Evolutionary conservation across 2,113 vertebrate species (phyloP).

Genomic region (Labrus mixtus): DNA sequence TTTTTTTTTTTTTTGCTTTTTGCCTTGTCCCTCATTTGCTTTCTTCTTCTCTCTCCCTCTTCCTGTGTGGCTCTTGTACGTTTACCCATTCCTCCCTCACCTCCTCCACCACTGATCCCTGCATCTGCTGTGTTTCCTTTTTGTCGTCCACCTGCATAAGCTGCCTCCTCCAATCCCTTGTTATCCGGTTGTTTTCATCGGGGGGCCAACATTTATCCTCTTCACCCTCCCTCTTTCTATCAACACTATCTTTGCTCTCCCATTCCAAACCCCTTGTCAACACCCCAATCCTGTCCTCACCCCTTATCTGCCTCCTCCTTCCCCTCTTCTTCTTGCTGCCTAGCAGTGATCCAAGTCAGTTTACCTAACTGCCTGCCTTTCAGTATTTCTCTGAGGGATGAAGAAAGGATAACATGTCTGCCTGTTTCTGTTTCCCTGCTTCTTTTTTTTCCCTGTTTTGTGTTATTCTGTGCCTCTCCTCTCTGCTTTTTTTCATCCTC

Average conservation of each 20-base stretch:
- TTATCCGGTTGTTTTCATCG: conserved; percentile 58
- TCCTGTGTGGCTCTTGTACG: not conserved
- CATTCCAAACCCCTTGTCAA: conserved; percentile 4
- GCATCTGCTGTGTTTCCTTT: conserved; percentile 29
- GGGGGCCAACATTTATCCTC: conserved; percentile 57
- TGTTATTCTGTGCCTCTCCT: conserved; percentile 13
- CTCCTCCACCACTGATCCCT: conserved; percentile 10
- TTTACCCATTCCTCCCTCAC: conserved; percentile 20
- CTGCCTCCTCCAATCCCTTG: conserved; percentile 47
- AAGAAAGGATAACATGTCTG: conserved; percentile 21
- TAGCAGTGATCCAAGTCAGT: conserved; percentile 41
- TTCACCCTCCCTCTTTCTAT: conserved; percentile 40
- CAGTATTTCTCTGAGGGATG: conserved; percentile 45
- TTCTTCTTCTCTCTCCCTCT: conserved; percentile 7
- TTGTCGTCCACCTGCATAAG: conserved; percentile 42
- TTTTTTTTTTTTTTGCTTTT: no score
- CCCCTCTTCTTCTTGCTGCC: conserved; percentile 5
- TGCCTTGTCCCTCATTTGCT: not conserved
- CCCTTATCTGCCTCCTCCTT: not conserved
- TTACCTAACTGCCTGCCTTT: conserved; percentile 47
- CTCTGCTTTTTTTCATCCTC: not conserved
- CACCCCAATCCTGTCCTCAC: not conserved
- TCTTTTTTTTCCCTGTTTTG: not conserved
- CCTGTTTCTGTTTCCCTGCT: conserved; percentile 19
- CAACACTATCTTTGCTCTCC: conserved; percentile 28